phyloP scores from a whole-genome alignment of 2,888 invertebrate genomes.

The Panzeria rudis region DNA sequence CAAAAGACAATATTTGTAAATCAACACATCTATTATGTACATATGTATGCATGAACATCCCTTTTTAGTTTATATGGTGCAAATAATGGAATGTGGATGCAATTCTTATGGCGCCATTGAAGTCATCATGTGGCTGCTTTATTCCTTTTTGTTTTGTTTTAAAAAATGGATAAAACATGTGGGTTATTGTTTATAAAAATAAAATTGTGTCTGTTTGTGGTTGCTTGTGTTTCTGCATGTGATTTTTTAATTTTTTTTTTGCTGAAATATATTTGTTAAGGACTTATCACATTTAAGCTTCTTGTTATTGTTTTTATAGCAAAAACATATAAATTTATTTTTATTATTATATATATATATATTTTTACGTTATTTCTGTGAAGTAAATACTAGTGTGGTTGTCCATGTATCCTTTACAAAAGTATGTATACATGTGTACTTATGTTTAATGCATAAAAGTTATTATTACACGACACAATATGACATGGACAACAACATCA shows the following conservation, averaged over 20 bases:
- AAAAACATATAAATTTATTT: conserved; percentile 44
- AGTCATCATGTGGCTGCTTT: conserved; percentile 28
- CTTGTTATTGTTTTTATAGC: conserved; percentile 45
- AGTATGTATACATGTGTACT: not conserved
- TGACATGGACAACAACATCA: conserved; percentile 41
- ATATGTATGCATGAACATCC: not conserved
- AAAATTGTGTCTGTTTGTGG: conserved; percentile 5
- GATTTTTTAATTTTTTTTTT: not conserved
- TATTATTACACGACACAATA: conserved; percentile 15
- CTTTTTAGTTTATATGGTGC: not conserved
- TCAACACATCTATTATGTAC: not conserved
- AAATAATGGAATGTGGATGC: conserved; percentile 47
- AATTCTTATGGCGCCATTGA: conserved; percentile 59
- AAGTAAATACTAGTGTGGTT: not conserved
- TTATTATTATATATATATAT: not conserved
- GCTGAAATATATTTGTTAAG: conserved; percentile 13
- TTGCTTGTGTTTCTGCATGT: not conserved
- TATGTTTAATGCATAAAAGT: conserved; percentile 4
- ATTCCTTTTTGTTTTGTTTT: conserved; percentile 33
- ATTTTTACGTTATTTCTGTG: conserved; percentile 5
- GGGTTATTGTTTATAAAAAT: conserved; percentile 49
- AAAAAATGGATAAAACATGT: conserved; percentile 15
- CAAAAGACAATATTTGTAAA: not conserved
- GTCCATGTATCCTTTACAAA: not conserved
- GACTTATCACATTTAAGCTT: conserved; percentile 46